Conservation (phyloP, 2,797 vertebrate species). For the Onychomys leucogaster region DNA sequence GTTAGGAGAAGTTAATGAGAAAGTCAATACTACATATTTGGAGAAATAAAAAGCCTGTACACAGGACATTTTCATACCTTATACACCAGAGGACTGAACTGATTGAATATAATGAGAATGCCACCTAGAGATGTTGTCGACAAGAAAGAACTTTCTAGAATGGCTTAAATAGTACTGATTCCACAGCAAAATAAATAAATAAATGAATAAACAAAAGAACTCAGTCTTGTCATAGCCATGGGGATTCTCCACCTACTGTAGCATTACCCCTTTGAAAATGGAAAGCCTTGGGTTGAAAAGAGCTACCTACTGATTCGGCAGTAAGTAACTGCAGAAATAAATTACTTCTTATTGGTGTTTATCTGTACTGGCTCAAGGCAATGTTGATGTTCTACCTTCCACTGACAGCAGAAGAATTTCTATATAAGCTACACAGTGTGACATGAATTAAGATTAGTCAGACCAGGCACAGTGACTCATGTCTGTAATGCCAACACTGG, state of each 20-base stretch:
- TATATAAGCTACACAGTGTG: neutral
- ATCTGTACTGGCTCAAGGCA: constrained; percentile 20
- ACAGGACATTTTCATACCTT: neutral
- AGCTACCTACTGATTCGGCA: neutral
- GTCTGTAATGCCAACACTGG: neutral
- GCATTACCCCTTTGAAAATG: constrained; percentile 31
- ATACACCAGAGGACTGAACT: neutral
- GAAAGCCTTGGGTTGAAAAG: neutral
- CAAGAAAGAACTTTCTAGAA: constrained; percentile 21
- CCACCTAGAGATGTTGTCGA: neutral
- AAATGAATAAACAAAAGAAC: constrained; percentile 40
- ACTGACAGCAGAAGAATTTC: constrained; percentile 3
- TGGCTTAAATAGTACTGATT: neutral
- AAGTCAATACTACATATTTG: neutral
- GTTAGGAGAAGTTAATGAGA: neutral
- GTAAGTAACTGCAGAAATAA: constrained; percentile 48
- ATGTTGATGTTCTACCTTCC: neutral
- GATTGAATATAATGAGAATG: neutral
- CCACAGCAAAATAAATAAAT: neutral
- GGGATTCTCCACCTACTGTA: neutral
- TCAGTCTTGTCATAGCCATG: neutral
- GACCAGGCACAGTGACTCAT: neutral
- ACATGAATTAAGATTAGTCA: neutral
- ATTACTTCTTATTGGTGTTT: neutral
- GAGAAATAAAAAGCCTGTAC: neutral